These are phyloP conservation scores for Leptodactylus fuscus DNA, from an alignment of 2,113 vertebrate genomes.

Conservation along the genomic window DNA sequence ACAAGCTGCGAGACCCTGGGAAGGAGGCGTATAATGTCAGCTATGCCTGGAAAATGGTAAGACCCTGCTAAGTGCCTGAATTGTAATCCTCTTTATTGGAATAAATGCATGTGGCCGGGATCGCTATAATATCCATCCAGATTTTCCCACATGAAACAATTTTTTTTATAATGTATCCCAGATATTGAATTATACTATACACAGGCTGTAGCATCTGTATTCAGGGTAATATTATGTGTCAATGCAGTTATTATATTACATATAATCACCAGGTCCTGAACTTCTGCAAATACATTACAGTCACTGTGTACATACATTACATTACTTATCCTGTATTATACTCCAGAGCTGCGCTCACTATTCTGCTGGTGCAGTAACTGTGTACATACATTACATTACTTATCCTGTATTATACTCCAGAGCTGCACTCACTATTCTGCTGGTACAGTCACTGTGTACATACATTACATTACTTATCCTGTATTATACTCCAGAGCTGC, in stretches of 20 bases:
- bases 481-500: no score
- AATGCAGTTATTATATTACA: no score
- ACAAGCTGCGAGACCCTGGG: slow-evolving; percentile 87
- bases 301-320: no score
- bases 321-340: no score
- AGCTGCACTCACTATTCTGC: no score
- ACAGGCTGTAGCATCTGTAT: not conserved
- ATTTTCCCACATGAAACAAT: not conserved
- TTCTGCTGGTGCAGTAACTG: no score
- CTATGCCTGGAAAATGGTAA: slow-evolving; percentile 99
- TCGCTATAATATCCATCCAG: not conserved
- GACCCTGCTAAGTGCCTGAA: slow-evolving; percentile 38
- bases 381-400: not conserved
- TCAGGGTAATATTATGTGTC: not conserved
- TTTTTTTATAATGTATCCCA: not conserved
- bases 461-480: no score
- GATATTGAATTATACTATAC: not conserved
- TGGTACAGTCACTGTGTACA: no score
- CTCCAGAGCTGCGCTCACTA: no score
- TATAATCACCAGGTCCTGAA: no score
- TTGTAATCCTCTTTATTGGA: slow-evolving; percentile 10
- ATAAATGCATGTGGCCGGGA: not conserved
- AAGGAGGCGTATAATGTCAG: slow-evolving; percentile 95
- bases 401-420: not conserved
- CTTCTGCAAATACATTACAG: no score